A percentile compares a stretch with the other conserved stretches of the same genome.
Evolutionary conservation across 1,140 invertebrate genomes (phyloP).

Genomic region (Magallana ariakensis): DNA sequence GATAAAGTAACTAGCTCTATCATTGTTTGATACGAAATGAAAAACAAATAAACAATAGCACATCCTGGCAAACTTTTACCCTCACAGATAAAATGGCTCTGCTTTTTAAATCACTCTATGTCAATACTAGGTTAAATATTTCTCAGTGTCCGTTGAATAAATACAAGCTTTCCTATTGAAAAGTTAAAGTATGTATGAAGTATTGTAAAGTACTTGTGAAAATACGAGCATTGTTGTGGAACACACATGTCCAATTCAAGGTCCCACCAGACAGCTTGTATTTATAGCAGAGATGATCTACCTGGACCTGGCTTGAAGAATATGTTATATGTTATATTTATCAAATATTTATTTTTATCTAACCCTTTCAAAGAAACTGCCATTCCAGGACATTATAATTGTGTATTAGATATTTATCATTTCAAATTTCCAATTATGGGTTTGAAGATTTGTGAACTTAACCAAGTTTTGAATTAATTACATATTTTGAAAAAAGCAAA

Average conservation of each 20-base stretch:
- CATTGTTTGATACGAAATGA: slow-evolving; percentile 14
- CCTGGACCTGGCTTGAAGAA: neutral
- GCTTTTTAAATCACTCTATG: slow-evolving; percentile 16
- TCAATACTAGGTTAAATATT: neutral
- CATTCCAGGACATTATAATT: no score
- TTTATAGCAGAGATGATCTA: no score
- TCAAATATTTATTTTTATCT: no score
- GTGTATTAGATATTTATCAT: no score
- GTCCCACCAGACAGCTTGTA: no score
- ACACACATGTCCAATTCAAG: neutral
- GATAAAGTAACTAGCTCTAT: slow-evolving; percentile 12
- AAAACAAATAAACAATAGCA: slow-evolving; percentile 9
- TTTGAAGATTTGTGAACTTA: no score
- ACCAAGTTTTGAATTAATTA: no score
- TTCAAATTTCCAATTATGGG: no score
- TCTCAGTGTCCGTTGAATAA: neutral
- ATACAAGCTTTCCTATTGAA: slow-evolving; percentile 28
- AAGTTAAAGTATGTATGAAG: neutral
- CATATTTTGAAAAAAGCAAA: no score
- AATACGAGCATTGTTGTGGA: slow-evolving; percentile 6
- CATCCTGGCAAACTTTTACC: neutral
- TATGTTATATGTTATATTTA: neutral
- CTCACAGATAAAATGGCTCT: neutral
- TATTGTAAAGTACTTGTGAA: slow-evolving; percentile 31
- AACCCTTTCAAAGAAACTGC: no score